Base-by-base conservation (phyloP, 1,140 invertebrate genomes). In the Lordiphosa mommai region DNA sequence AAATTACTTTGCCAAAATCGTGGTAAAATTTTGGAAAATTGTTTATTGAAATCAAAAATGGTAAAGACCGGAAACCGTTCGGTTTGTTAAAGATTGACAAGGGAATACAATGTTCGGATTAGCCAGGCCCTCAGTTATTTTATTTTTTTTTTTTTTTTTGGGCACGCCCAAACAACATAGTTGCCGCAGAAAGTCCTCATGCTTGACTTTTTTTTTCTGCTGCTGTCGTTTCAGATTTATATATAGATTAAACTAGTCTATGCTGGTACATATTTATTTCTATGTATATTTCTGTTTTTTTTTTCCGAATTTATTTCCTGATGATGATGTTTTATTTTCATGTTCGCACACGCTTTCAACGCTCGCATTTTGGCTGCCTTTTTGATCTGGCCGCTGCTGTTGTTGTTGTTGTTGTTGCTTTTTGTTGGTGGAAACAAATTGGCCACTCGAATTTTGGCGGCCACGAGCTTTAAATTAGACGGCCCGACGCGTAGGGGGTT, bases 311-410 rank as follows among this genome's bases (percentile, higher is more conserved):
- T 84, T 72, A 84, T 82, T 82, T 82, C 76, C 76, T 82, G 77
- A 72, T 72, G 77, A 68, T 84, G 77, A 77, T 84, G 63, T 84
- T 84, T 84, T 84, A 84, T 84, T 84, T 84, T 77, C 59, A 69
- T 84, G 64, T 77, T 72, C 77, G 68, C 77, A 84, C 77, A 77
- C 77, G 77, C 77, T 72, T 84, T 72, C 70, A 80, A 37, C 68
- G 56, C 53, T 72, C 59, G 59, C 55, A 58, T 60, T 53, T 49
- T 64, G 56, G 53, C 66, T 44, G 50, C 41, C 40, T 72, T 70
- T 76, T 68, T 71, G 53, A 80, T 80, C 66, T 79, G 64, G 40
- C 33, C 63, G 36, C 48, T 40, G 23, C 49, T 56, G 43, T 47
- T 60, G 33, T 56, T 56, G 23, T 32, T 56, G 56, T 33, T 64